Base-by-base conservation (phyloP, 2,113 vertebrate genomes). In the Anarhynchus alexandrinus region DNA sequence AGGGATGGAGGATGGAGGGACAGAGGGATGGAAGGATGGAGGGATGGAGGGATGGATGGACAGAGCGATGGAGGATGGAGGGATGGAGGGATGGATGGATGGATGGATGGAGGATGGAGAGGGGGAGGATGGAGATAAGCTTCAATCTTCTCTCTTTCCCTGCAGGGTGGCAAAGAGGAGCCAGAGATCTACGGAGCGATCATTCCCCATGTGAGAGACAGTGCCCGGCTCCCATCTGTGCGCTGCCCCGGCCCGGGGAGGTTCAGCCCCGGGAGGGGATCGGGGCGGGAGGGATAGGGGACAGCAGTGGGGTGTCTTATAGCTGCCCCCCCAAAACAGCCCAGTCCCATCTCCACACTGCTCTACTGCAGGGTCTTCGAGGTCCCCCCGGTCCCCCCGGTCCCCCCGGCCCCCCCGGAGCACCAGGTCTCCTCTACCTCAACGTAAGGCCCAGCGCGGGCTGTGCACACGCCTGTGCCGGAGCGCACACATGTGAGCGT, bases 361-460 rank as follows among this genome's bases (percentile, higher is more conserved):
- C 51, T 88, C 61, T 78, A 2, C 82, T 25, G 11, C 90, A 98
- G 98, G 97, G 92, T 94, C 91, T 69, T 74, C 97, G 26, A 73
- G 97, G 97, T 67, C 71, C 76, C 6, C 95, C 97, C 0, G 97
- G 97, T 1, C 86, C 87, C 0, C 97, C 97, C 0, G 97, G 97
- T 0, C 96, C 96, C 8, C 97, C 97, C 0, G 97, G 98, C 1
- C 97, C 96, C 15, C 97, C 98, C 0, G 98, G 98, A 77, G 92
- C 96, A 22, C 98, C 98, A 13, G 97, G 97, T n/a, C 80, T 97
- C n/a, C 84, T 98, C 73, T 98, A 98, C 81, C 9, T 97, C 82
- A 98, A 97, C 0, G 98, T 98, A 96, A 98, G 97, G 72, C 8
- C 17, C 66, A 49, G 79, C 14, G 2, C 1, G 3, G 85, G 32